These are phyloP conservation scores for Solenopsis invicta DNA, from an alignment of 1,140 invertebrate species.

Conservation along the genomic window DNA sequence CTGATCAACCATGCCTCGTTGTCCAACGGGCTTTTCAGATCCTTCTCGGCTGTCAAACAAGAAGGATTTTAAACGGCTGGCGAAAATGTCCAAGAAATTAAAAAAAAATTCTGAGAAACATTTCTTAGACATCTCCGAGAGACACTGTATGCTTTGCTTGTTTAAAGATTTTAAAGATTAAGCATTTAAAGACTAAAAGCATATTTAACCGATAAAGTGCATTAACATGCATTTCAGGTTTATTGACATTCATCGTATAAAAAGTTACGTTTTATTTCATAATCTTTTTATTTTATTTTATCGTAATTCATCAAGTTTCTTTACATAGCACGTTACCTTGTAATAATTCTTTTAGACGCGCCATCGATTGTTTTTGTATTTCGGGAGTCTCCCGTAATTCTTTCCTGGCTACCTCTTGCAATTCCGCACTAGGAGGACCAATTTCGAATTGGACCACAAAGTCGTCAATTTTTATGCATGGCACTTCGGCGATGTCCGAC, in stretches of 20 bases:
- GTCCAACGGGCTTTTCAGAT: constrained; percentile 90
- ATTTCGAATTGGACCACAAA: constrained; percentile 91
- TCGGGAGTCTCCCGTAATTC: constrained; percentile 92
- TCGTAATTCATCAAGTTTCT: not conserved
- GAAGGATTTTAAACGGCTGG: not conserved
- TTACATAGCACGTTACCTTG: constrained; percentile 87
- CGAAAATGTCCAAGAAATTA: not conserved
- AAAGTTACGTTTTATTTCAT: not conserved
- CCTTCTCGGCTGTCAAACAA: constrained; percentile 89
- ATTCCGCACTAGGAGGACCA: constrained; percentile 88
- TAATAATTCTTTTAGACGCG: constrained; percentile 89
- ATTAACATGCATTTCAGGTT: too few relatives aligned
- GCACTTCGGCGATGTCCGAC: constrained; percentile 89
- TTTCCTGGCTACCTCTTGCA: constrained; percentile 90
- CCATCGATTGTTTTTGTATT: constrained; percentile 88
- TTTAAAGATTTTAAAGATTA: not conserved
- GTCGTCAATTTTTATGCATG: constrained; percentile 90
- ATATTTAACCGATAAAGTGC: too few relatives aligned
- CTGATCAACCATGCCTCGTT: constrained; percentile 92
- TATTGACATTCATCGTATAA: not conserved
- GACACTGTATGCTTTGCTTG: not conserved
- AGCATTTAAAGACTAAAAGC: too few relatives aligned
- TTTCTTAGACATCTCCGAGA: not conserved
- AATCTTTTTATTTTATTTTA: not conserved
- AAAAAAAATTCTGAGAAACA: not conserved